A percentile compares a stretch with the other conserved stretches of the same genome.
These are phyloP conservation scores for Fabriciana adippe DNA, from an alignment of 2,888 invertebrate species.

Conservation along the genomic window DNA sequence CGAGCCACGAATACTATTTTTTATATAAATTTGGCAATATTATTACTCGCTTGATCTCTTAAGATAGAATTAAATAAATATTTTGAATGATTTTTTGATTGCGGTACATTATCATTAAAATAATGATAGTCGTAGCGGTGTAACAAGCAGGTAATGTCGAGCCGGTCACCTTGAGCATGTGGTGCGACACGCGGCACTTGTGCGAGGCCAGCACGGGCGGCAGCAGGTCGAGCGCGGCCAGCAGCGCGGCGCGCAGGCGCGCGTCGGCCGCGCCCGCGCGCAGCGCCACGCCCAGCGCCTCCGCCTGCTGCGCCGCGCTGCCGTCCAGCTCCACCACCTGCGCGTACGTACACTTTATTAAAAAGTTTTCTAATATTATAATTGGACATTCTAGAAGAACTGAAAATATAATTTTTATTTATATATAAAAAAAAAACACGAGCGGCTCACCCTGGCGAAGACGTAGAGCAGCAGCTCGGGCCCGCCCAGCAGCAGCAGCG, in stretches of 20 bases:
- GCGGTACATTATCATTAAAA: too few relatives aligned
- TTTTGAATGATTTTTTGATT: too few relatives aligned
- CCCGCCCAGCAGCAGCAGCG: slow-evolving; percentile 83
- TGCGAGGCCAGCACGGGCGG: slow-evolving; percentile 84
- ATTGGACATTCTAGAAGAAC: neutral
- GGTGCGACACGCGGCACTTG: slow-evolving; percentile 80
- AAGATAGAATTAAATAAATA: too few relatives aligned
- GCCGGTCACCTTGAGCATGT: slow-evolving; percentile 76
- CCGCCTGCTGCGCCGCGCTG: slow-evolving; percentile 82
- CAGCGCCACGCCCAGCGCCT: slow-evolving; percentile 83
- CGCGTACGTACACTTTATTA: slow-evolving; percentile 45
- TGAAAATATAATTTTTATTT: too few relatives aligned
- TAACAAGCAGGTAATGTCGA: too few relatives aligned
- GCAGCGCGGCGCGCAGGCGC: slow-evolving; percentile 83
- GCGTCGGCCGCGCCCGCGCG: slow-evolving; percentile 83
- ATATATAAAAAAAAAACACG: too few relatives aligned
- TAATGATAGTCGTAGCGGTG: too few relatives aligned
- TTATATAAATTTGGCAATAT: too few relatives aligned
- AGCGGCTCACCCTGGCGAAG: slow-evolving; percentile 82
- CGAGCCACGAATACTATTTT: too few relatives aligned
- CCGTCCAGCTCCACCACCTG: slow-evolving; percentile 86
- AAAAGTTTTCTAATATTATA: neutral
- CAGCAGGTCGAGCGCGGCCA: slow-evolving; percentile 81
- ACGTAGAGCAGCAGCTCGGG: slow-evolving; percentile 85
- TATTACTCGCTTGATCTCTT: too few relatives aligned